These are phyloP conservation scores for Calosoma granatense DNA, from an alignment of 1,140 invertebrate genomes.

Conservation along the genomic window DNA sequence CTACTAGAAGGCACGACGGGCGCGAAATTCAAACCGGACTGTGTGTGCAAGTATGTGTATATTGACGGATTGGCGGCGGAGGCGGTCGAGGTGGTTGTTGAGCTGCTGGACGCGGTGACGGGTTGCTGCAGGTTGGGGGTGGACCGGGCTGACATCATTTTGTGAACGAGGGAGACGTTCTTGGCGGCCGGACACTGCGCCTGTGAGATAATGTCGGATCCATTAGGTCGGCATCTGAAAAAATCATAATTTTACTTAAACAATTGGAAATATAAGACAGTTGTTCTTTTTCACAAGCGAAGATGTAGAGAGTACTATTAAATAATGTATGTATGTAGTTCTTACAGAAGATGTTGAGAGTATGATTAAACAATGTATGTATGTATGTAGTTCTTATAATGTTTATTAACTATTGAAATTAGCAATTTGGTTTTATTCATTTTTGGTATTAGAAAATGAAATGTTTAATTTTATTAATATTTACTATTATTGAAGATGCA, in stretches of 20 bases:
- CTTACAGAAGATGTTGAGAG: not conserved
- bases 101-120: constrained; percentile 13
- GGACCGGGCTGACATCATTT: constrained; percentile 34
- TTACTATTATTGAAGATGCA: no score
- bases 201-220: not conserved
- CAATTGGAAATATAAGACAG: not conserved
- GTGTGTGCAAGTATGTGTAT: constrained; percentile 31
- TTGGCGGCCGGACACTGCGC: not conserved
- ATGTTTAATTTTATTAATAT: no score
- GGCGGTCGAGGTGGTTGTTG: constrained; percentile 20
- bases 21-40: constrained; percentile 17
- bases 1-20: not conserved
- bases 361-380: not conserved
- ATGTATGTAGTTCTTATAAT: not conserved
- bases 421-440: not conserved
- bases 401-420: not conserved
- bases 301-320: not conserved
- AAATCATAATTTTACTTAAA: not conserved
- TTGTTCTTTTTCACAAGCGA: not conserved
- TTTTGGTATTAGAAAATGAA: not conserved
- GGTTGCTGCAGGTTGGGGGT: constrained; percentile 35
- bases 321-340: not conserved
- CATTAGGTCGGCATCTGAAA: not conserved
- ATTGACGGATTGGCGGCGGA: constrained; percentile 22
- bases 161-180: constrained; percentile 12